Evolutionary conservation across 2,888 invertebrate species (phyloP), one percentile per base, ranked within the genome.

Genomic region (Drosophila mimica): DNA sequence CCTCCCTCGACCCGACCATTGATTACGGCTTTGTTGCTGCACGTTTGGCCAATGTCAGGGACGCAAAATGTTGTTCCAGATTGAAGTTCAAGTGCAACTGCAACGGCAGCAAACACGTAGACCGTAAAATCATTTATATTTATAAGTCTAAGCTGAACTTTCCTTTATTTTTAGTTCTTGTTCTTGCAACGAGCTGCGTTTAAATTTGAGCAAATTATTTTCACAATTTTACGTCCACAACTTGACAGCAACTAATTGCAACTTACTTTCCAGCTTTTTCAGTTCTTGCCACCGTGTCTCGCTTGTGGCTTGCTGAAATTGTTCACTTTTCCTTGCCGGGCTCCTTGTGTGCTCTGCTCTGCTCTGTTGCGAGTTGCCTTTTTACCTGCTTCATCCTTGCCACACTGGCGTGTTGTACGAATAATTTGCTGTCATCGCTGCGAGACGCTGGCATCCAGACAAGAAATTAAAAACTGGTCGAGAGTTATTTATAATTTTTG

Each of bases 241-340:
- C 73, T 84, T 84, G 83, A 83, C 88, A 88, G 67, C 66, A 83
- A 88, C 88, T 88, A 83, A 87, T 83, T 83, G 74, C 85, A 82
- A 84, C 74, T 79, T 88, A 84, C 36, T 63, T 53, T 28, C 40
- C 60, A 20, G 46, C 11, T 46, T 43, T 25, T 31, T n/a, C 49
- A 33, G 28, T 25, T 40, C 34, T 53, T 25, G 5, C 17, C 2
- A 15, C 15, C 15, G 38, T 30, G 38, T 30, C 25, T 40, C 31
- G 51, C 31, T 30, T 30, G 30, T 54, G 9, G 38, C 46, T 58
- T 70, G 62, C 68, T 25, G 8, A 69, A 56, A 51, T 68, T 73
- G 67, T 60, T 67, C 79, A 79, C 74, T 73, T 70, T 73, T 65
- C 64, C 51, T 30, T 59, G 72, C 25, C 81, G 65, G 70, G 61